phyloP scores from a whole-genome alignment of 2,888 invertebrate genomes.

The Cotesia congregata region DNA sequence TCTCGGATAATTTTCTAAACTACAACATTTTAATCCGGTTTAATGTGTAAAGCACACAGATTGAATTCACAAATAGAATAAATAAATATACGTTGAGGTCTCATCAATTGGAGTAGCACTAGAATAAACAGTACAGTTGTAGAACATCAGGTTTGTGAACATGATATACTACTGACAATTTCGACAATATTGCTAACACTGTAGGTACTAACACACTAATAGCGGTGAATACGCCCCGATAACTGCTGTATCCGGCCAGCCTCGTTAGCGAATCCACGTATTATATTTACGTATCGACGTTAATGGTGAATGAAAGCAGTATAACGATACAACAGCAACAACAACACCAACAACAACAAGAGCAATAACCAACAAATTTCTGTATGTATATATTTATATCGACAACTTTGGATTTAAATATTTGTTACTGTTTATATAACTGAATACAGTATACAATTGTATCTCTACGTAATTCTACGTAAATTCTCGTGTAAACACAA shows the following conservation, averaged over 20 bases:
- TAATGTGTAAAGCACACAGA: not conserved
- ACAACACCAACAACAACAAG: not conserved
- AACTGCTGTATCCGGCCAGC: conserved; percentile 15
- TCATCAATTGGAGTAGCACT: conserved; percentile 27
- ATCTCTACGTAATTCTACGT: conserved; percentile 26
- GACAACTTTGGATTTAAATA: conserved; percentile 34
- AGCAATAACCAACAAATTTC: not conserved
- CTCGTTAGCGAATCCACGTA: conserved; percentile 37
- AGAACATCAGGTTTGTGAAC: conserved; percentile 17
- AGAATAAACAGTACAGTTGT: not conserved
- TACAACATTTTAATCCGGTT: not conserved
- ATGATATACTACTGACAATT: conserved; percentile 18
- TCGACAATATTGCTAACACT: conserved; percentile 35
- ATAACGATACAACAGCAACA: not conserved
- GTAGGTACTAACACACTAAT: conserved; percentile 23
- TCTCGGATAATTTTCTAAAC: not conserved
- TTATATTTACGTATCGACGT: conserved; percentile 56
- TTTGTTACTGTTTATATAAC: conserved; percentile 12
- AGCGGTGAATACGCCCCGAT: conserved; percentile 25
- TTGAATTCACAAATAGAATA: not conserved
- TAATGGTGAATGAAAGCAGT: conserved; percentile 41
- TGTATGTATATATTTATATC: not conserved
- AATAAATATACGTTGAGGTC: conserved; percentile 20
- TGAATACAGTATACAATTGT: not conserved
- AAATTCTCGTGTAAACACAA: conserved; percentile 30